Evolutionary conservation across 2,888 invertebrate species (phyloP), one percentile per base, ranked within the genome.

Genomic region (Ophion ellenae): DNA sequence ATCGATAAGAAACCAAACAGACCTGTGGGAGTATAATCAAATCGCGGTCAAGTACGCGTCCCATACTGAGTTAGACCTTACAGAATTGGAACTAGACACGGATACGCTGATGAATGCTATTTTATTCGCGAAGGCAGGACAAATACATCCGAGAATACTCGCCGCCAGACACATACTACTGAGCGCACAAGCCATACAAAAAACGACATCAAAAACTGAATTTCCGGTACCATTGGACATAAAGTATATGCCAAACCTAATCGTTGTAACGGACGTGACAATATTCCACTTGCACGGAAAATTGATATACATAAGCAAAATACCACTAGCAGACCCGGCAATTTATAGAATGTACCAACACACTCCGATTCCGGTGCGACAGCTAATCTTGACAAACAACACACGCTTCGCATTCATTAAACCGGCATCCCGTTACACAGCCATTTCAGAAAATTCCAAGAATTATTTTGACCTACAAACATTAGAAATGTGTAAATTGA

Each of bases 131-230:
- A 57, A 77, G 53, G 5, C 53, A 36, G 76, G 76, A 57, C 66
- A 67, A 66, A 32, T 77, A 9, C 78, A 83, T n/a, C 70, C 63
- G 4, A 20, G 53, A 17, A 1, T 76, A 10, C 6, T 71, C 20
- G n/a, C 81, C 36, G 4, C 11, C 3, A 71, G 57, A 53, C 70
- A 17, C 24, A 63, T 76, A 17, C 14, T 76, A 20, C 47, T 9
- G 3, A 76, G 81, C n/a, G 78, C 61, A 17, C 74, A 83, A 53
- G 69, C 67, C 5, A 47, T 83, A 9, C 61, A 5, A 6, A 2
- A 10, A 24, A 32, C 45, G 45, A n/a, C n/a, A n/a, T n/a, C n/a
- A n/a, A n/a, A n/a, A n/a, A n/a, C n/a, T n/a, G n/a, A n/a, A n/a
- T n/a, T n/a, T n/a, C n/a, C n/a, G n/a, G n/a, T n/a, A n/a, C n/a